These are phyloP conservation scores for Xiphophorus hellerii DNA, from an alignment of 2,113 vertebrate species.

Conservation along the genomic window DNA sequence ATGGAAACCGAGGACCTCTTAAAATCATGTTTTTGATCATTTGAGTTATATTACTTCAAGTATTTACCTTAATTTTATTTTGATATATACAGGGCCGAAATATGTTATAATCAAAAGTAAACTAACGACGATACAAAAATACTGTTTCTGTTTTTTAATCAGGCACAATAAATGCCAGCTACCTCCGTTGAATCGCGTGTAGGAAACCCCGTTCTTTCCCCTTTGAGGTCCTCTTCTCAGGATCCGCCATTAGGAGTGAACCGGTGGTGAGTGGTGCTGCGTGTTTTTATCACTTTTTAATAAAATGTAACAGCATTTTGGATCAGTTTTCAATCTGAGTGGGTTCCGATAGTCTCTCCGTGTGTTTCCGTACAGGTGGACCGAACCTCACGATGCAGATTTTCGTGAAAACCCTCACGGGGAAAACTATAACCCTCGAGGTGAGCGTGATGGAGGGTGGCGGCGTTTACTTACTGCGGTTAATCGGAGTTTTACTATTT, in stretches of 20 bases:
- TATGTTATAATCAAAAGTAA: too few species aligned
- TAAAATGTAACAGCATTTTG: neutral
- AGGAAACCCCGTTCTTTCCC: conserved; percentile 81
- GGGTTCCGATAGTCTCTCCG: fast-evolving
- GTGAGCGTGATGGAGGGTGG: conserved; percentile 54
- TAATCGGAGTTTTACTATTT: fast-evolving
- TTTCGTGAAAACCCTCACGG: conserved; percentile 98
- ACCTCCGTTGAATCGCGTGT: conserved; percentile 50
- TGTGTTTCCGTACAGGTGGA: conserved; percentile 73
- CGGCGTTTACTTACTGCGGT: neutral
- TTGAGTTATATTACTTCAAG: neutral
- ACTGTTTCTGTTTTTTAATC: neutral
- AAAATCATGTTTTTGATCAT: neutral
- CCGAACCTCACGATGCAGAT: conserved; percentile 90
- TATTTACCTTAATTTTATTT: neutral
- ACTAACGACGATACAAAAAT: neutral
- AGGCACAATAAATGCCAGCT: conserved; percentile 29
- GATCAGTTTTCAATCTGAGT: fast-evolving
- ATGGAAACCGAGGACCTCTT: conserved; percentile 31
- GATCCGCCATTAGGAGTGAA: conserved; percentile 85
- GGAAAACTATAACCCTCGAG: conserved; percentile 99
- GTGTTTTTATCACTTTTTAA: fast-evolving
- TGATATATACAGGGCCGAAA: neutral
- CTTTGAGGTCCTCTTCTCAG: conserved; percentile 77
- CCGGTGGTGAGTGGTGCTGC: conserved; percentile 70